Base-by-base conservation (phyloP, 2,888 invertebrate genomes). In the Xestoiulus laeticollis region DNA sequence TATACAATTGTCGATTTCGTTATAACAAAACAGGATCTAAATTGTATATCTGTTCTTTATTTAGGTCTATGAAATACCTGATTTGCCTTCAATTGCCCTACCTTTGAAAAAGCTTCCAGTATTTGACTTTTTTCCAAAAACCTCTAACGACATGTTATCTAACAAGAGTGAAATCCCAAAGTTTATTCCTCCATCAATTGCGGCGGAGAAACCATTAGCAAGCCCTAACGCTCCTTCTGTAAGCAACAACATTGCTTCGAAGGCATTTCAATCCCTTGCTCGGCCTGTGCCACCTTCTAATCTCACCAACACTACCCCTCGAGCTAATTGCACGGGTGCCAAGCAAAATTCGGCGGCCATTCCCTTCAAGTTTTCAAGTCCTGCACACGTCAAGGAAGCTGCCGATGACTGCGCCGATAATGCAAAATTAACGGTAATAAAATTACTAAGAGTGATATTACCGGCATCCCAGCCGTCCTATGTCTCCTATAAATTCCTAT, bases 51-150 rank as follows among this genome's bases (percentile, higher is more conserved):
- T 19, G 5, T 59, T n/a, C 1, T 59, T 16, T 30, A 12, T 86
- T 26, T 43, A 89, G 10, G 88, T 88, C 30, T 87, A 88, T 14
- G 87, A 89, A 22, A 83, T 82, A 12, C 88, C 91, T 59, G 90
- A 91, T 86, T 90, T 92, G 87, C 91, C 92, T 6, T 91, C 91
- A 88, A 92, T 93, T 89, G 91, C 93, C 84, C 91, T 94, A 88
- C 94, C 94, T 22, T 93, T 94, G 87, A 92, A 93, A n/a, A 93
- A 92, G 86, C 91, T 94, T 90, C 94, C 94, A 1, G 93, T 92
- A 89, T 94, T 94, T 90, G 93, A 94, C 90, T 93, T 94, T 89
- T n/a, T 85, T 19, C 33, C 68, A 14, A 43, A 30, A 32, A 68
- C 26, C 26, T 2, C 6, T 5, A 16, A 16, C 38, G 14, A 26